phyloP scores from a whole-genome alignment of 2,113 vertebrate species.

The Clupea harengus region DNA sequence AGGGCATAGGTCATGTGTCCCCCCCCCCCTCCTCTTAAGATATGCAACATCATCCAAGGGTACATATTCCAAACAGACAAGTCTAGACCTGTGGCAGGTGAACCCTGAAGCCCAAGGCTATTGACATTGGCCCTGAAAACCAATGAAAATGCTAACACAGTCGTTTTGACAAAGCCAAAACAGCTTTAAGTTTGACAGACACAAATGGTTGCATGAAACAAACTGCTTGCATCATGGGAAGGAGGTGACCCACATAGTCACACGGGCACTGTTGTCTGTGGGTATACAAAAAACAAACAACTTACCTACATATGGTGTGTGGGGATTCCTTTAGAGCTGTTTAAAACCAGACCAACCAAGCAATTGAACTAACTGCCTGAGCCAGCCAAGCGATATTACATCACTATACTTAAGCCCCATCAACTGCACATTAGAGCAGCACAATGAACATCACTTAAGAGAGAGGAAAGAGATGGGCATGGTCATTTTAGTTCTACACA shows the following conservation, averaged over 20 bases:
- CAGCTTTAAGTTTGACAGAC: not conserved
- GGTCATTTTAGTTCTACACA: no score
- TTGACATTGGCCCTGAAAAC: not conserved
- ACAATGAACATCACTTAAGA: no score
- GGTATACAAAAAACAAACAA: not conserved
- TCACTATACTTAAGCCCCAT: no score
- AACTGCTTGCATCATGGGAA: not conserved
- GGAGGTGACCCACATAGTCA: not conserved
- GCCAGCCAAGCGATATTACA: no score
- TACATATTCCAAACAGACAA: constrained; percentile 45
- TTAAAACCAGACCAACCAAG: no score
- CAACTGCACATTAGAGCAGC: no score
- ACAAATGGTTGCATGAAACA: not conserved
- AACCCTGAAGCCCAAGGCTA: constrained; percentile 36
- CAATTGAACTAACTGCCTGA: no score
- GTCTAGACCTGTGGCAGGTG: constrained; percentile 47
- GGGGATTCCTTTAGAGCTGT: not conserved
- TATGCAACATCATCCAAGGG: constrained; percentile 49
- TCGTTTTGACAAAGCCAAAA: not conserved
- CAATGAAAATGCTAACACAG: not conserved
- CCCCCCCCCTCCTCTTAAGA: constrained; percentile 15
- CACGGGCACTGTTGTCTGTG: not conserved
- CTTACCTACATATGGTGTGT: not conserved
- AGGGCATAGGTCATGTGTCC: not conserved
- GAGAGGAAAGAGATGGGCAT: no score